These are phyloP conservation scores for Gadopsis marmoratus DNA, from an alignment of 2,797 vertebrate genomes.

Conservation along the genomic window DNA sequence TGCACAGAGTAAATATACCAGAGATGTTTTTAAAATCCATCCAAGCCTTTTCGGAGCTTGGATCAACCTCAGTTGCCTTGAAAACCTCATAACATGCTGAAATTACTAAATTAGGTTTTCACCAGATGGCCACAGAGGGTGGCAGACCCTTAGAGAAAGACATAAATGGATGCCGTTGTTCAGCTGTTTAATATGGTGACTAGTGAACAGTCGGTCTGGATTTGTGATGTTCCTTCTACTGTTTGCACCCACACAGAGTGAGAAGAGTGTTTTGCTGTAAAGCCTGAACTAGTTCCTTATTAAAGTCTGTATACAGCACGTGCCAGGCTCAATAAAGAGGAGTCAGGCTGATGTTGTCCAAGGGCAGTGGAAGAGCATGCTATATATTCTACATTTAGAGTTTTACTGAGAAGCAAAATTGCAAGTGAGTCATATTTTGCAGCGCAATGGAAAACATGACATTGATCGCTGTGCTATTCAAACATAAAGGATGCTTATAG, in stretches of 20 bases:
- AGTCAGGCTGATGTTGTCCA: background rate
- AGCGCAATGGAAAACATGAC: background rate
- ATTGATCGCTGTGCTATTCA: background rate
- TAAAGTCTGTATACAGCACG: background rate
- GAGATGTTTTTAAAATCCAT: background rate
- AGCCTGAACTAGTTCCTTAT: background rate
- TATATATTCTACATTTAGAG: background rate
- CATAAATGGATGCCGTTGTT: background rate
- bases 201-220: slow-evolving; percentile 2
- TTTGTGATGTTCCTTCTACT: background rate
- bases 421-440: background rate
- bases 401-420: background rate
- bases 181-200: background rate
- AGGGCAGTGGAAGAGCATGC: background rate
- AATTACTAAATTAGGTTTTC: slow-evolving; percentile 23
- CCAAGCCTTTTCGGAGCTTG: background rate
- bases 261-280: background rate
- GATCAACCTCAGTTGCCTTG: background rate
- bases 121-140: slow-evolving; percentile 34
- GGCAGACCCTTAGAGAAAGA: slow-evolving; percentile 8
- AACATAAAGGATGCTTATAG: background rate
- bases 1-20: background rate
- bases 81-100: slow-evolving; percentile 14
- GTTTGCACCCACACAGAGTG: background rate
- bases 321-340: background rate